These are phyloP conservation scores for Coturnix japonica DNA, from an alignment of 2,113 vertebrate species.

Conservation along the genomic window DNA sequence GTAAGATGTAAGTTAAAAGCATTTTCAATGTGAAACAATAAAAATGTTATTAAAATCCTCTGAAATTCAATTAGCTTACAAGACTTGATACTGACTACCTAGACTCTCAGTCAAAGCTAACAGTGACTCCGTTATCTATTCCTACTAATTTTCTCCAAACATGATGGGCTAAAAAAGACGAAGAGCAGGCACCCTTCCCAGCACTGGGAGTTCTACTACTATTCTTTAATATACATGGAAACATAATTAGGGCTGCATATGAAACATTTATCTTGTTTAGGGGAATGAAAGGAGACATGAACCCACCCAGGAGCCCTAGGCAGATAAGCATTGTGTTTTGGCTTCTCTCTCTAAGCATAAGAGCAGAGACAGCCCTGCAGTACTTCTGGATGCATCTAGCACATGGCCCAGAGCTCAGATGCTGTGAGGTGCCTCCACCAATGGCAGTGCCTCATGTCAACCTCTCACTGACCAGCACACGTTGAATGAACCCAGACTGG, in stretches of 20 bases:
- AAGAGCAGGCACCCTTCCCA: background rate
- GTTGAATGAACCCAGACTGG: accelerated
- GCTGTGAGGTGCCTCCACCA: background rate
- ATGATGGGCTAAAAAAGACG: background rate
- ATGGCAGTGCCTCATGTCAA: background rate
- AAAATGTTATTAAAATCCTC: constrained; percentile 10
- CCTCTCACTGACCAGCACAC: accelerated
- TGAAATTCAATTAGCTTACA: background rate
- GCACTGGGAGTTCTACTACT: background rate
- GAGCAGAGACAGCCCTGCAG: background rate
- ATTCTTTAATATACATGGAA: background rate
- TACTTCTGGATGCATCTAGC: background rate
- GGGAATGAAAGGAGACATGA: background rate
- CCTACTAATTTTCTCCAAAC: background rate
- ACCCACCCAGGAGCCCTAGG: background rate
- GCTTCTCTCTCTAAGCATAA: accelerated
- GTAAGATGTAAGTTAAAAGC: constrained; percentile 25
- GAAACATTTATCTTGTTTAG: background rate
- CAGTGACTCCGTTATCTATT: background rate
- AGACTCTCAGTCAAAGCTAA: background rate
- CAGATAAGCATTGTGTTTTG: background rate
- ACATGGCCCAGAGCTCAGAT: background rate
- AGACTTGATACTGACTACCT: background rate
- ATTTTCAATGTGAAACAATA: constrained; percentile 15
- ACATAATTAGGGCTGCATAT: constrained; percentile 15